Base-by-base conservation (phyloP, 2,888 invertebrate genomes). In the Galeopsomyia nigrocyanea region DNA sequence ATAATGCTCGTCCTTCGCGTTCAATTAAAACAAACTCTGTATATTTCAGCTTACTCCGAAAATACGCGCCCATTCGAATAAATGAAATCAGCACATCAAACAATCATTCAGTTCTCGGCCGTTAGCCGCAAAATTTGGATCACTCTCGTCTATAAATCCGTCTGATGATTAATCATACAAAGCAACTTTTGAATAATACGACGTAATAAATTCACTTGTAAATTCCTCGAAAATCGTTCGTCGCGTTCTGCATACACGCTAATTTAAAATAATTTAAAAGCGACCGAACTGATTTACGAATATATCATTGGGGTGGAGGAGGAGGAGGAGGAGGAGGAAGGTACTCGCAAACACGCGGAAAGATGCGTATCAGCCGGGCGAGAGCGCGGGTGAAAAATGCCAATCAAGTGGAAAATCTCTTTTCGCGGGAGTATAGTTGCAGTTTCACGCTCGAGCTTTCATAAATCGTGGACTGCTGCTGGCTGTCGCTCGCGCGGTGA, bases 401-500 rank as follows among this genome's bases (percentile, higher is more conserved):
- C 71, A 61, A 71, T 71, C 65, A 55, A 55, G 9, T 31, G 71
- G 60, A 60, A 65, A 71, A 71, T 66, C 65, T 53, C 47, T n/a
- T n/a, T 19, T 7, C 39, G 26, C 47, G 17, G 21, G 47, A 39
- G 39, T 10, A 39, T 3, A 39, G 39, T n/a, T 16, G 56, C 10
- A 39, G 57, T 55, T 26, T 22, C 39, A n/a, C 26, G 26, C 26
- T 26, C 5, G 50, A 64, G 61, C 63, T 74, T 74, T 74, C 61
- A 71, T 74, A 71, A 71, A 74, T 74, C 62, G 61, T 62, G 19
- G 53, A n/a, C 49, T 49, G 69, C 63, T 39, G 68, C 39, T 22
- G 49, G 71, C 57, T 74, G 70, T 72, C 72, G 68, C 60, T 72
- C 47, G n/a, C 58, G 57, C 49, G 47, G 49, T 47, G 73, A 73